These are phyloP conservation scores for Zaprionus africanus DNA, from an alignment of 1,140 invertebrate species.

Conservation along the genomic window DNA sequence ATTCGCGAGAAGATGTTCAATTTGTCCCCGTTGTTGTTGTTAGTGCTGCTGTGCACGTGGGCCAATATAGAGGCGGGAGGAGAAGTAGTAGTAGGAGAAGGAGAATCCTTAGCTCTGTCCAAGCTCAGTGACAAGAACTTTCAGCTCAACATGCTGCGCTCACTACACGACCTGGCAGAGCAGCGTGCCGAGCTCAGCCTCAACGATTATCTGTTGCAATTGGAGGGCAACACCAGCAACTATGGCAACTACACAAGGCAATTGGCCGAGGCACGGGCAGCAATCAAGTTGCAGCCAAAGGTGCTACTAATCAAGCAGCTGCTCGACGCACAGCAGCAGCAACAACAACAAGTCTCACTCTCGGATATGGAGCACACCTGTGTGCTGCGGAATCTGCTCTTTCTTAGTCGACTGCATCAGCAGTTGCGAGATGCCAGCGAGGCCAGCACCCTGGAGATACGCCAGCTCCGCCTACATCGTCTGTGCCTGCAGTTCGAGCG, in stretches of 20 bases:
- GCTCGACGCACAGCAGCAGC: conserved; percentile 43
- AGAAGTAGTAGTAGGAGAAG: neutral
- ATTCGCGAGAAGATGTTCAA: conserved; percentile 49
- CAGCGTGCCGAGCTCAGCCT: conserved; percentile 46
- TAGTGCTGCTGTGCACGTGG: conserved; percentile 9
- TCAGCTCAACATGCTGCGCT: conserved; percentile 59
- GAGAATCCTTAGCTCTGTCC: neutral
- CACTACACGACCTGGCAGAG: conserved; percentile 36
- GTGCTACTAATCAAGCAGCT: conserved; percentile 71
- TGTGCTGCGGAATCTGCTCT: conserved; percentile 66
- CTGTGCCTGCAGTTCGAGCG: conserved; percentile 68
- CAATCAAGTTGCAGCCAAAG: conserved; percentile 49
- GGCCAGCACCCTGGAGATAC: conserved; percentile 65
- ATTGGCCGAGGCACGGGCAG: conserved; percentile 26
- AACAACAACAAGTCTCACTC: conserved; percentile 19
- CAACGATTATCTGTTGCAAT: conserved; percentile 50
- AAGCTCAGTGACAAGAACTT: conserved; percentile 53
- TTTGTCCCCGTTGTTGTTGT: conserved; percentile 21
- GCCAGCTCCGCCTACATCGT: conserved; percentile 68
- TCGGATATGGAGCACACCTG: conserved; percentile 51
- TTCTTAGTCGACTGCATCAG: conserved; percentile 57
- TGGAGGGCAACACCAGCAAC: conserved; percentile 26
- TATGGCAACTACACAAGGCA: conserved; percentile 50
- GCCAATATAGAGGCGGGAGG: neutral
- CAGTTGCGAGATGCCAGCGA: conserved; percentile 49